Conservation (phyloP, 2,888 invertebrate species). For the Campoletis raptor region DNA sequence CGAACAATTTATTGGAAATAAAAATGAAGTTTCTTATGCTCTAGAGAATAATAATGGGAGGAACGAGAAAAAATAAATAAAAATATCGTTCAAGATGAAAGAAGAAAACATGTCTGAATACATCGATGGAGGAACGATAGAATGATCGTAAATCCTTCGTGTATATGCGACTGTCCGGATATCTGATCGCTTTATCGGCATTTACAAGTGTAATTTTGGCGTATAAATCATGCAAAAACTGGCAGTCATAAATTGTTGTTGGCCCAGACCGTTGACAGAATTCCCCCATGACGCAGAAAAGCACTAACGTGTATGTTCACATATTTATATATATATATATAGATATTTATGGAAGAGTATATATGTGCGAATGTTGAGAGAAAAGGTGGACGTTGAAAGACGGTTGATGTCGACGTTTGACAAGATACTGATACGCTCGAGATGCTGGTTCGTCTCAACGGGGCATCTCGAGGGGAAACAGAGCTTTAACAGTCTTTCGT, state of each 20-base stretch:
- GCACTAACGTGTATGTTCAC: neutral
- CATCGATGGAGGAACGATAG: constrained; percentile 51
- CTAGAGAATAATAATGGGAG: constrained; percentile 15
- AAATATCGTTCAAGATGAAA: constrained; percentile 18
- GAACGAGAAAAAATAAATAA: constrained; percentile 10
- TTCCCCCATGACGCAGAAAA: constrained; percentile 38
- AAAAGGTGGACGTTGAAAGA: constrained; percentile 50
- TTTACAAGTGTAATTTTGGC: constrained; percentile 77
- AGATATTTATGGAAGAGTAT: neutral
- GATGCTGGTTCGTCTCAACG: constrained; percentile 56
- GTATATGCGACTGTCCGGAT: constrained; percentile 69
- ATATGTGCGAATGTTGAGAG: constrained; percentile 23
- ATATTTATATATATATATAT: neutral
- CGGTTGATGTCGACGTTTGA: constrained; percentile 63
- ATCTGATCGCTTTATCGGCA: constrained; percentile 78
- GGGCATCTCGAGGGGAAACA: constrained; percentile 50
- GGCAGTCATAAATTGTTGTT: constrained; percentile 72
- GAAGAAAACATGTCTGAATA: constrained; percentile 52
- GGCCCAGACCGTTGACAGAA: constrained; percentile 61
- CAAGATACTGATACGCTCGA: constrained; percentile 62
- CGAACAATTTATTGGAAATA: constrained; percentile 24
- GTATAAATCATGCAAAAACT: constrained; percentile 77
- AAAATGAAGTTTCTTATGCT: constrained; percentile 48
- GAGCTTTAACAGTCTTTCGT: constrained; percentile 11
- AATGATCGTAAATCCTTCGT: constrained; percentile 66